These are phyloP conservation scores for Eupristina koningsbergeri DNA, from an alignment of 1,140 invertebrate genomes.

Conservation along the genomic window DNA sequence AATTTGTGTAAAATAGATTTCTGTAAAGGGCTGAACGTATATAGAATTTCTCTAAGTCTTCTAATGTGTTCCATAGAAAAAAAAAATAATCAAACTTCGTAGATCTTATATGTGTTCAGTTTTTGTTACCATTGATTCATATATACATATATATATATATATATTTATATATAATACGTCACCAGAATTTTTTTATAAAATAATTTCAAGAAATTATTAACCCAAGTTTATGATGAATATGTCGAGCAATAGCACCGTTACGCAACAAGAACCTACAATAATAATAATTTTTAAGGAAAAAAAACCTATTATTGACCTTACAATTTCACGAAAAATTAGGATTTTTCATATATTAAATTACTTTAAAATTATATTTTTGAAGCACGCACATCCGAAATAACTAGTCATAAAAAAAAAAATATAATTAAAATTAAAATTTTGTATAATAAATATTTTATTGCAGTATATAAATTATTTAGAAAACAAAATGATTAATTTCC, in stretches of 20 bases:
- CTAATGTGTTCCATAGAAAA: slow-evolving; percentile 41
- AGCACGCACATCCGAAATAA: not conserved
- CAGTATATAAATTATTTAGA: not conserved
- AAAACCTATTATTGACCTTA: slow-evolving; percentile 10
- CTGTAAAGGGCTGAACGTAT: slow-evolving; percentile 34
- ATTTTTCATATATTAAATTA: not conserved
- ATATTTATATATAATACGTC: too few species aligned
- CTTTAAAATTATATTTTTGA: not conserved
- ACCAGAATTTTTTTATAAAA: not conserved
- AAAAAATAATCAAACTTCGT: slow-evolving; percentile 28
- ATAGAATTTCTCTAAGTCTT: slow-evolving; percentile 42
- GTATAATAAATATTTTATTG: not conserved
- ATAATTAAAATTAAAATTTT: too few species aligned
- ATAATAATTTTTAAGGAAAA: slow-evolving; percentile 2
- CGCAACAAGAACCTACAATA: not conserved
- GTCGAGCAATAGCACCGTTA: slow-evolving; percentile 15
- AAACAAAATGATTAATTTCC: not conserved
- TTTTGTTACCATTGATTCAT: slow-evolving; percentile 40
- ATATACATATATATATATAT: slow-evolving; percentile 12
- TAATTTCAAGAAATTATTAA: slow-evolving; percentile 37
- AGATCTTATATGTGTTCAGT: slow-evolving; percentile 47
- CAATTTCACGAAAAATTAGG: not conserved
- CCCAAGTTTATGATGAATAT: slow-evolving; percentile 33
- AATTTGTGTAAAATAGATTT: slow-evolving; percentile 36
- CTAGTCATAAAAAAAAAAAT: not conserved